Base-by-base conservation (phyloP, 2,113 vertebrate genomes). In the Pelobates fuscus region DNA sequence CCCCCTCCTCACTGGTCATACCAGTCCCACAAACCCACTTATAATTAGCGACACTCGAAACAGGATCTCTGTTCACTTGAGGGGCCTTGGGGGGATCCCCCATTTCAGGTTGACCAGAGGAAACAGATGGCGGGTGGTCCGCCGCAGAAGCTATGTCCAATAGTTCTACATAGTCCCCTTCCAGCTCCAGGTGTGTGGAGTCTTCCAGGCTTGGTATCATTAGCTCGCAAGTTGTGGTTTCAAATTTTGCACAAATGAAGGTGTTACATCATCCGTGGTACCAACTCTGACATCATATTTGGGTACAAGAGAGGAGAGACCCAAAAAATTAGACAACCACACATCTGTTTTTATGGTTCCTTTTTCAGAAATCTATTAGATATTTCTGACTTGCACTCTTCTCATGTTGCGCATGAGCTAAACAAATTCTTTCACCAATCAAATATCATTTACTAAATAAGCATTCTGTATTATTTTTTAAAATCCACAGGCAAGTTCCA, bases 151-250 rank as follows among this genome's bases (percentile, higher is more conserved):
- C 80, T 6, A 91, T 88, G 43, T 91, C 90, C 77, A 98, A 81
- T 37, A 98, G 89, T 70, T 95, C 91, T 66, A 95, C 92, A 0
- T 96, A 94, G 20, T 95, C 94, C 11, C 93, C 92, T 52, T 91
- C 92, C 24, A 93, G 84, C 71, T 94, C 90, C 73, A 84, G 86
- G 82, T 82, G 88, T 71, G 84, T 64, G 68, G 83, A 89, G 32
- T 89, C 80, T 3, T 88, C 89, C 1, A 84, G 84, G 70, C 85
- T 89, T 20, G 92, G 90, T 71, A 90, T 72, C 1, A 87, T 81
- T 79, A 88, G 90, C 1, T 25, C 66, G 2, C 84, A 43, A 0
- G 86, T 15, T 63, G 7, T 0, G 90, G 86, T 30, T 87, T 86
- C 7, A 86, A 91, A 52, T 81, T 81, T 43, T 86, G 86, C 49